A percentile compares a stretch with the other conserved stretches of the same genome.
phyloP scores from a whole-genome alignment of 2,113 vertebrate genomes.

The Otus sunia region DNA sequence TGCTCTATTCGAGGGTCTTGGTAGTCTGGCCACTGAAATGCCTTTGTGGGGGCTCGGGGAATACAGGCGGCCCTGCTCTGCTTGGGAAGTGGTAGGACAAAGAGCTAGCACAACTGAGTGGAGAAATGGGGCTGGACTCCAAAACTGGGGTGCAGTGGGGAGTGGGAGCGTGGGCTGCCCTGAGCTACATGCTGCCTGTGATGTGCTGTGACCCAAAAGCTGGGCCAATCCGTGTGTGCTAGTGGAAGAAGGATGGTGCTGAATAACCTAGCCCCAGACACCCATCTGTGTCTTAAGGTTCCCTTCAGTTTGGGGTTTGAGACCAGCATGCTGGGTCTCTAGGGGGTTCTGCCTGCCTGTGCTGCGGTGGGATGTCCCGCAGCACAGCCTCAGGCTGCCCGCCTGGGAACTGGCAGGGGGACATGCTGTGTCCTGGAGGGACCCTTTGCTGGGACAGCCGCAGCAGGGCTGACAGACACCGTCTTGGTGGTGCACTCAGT shows the following conservation, averaged over 20 bases:
- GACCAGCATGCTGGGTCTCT: not conserved
- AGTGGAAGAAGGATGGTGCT: not conserved
- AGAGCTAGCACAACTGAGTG: not conserved
- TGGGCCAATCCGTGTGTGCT: not conserved
- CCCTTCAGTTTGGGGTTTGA: not conserved
- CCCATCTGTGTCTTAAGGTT: no score
- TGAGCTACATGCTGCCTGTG: not conserved
- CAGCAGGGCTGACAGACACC: accelerated
- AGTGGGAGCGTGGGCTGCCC: not conserved
- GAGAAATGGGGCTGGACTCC: not conserved
- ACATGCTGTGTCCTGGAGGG: not conserved
- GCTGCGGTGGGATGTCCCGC: accelerated
- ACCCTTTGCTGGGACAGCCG: not conserved
- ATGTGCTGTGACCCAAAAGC: not conserved
- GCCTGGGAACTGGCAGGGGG: not conserved
- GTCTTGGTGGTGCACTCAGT: accelerated
- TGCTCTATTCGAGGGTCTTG: not conserved
- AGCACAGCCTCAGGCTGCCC: not conserved
- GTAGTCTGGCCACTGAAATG: not conserved
- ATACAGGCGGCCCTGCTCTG: not conserved
- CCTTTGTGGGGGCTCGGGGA: not conserved
- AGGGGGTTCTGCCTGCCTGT: not conserved
- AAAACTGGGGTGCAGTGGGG: not conserved
- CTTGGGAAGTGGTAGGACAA: not conserved
- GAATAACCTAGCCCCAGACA: not conserved